phyloP scores from a whole-genome alignment of 1,140 invertebrate genomes.

The Cotesia chilonis region DNA sequence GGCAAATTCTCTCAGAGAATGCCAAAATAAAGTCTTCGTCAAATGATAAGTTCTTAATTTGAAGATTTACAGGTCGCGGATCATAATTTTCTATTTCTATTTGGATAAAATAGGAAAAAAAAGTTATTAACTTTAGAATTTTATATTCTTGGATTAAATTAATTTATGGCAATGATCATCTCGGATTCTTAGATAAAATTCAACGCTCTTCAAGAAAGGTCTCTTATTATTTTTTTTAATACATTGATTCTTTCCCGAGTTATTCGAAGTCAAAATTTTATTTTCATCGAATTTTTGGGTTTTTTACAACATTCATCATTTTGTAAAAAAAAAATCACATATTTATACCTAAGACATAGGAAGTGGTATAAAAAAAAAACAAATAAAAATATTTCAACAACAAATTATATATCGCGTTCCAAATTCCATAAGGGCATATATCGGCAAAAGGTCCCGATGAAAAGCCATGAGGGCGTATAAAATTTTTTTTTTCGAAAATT shows the following conservation, averaged over 20 bases:
- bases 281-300: neutral
- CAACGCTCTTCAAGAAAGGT: neutral
- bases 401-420: no score
- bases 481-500: no score
- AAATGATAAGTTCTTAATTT: neutral
- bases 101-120: neutral
- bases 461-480: no score
- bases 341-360: no score
- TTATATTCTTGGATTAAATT: neutral
- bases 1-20: neutral
- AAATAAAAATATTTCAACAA: no score
- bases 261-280: conserved; percentile 3
- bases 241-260: neutral
- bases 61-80: neutral
- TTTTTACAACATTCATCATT: neutral
- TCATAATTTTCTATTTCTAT: neutral
- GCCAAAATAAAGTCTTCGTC: neutral
- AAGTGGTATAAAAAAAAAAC: no score
- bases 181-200: neutral
- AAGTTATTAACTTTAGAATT: conserved; percentile 1
- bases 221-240: neutral
- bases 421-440: no score
- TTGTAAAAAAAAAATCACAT: no score
- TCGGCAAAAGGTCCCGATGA: no score
- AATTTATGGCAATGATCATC: neutral